Evolutionary conservation across 2,888 invertebrate species (phyloP), one percentile per base, ranked within the genome.

Genomic region (Leptopterna dolabrata): DNA sequence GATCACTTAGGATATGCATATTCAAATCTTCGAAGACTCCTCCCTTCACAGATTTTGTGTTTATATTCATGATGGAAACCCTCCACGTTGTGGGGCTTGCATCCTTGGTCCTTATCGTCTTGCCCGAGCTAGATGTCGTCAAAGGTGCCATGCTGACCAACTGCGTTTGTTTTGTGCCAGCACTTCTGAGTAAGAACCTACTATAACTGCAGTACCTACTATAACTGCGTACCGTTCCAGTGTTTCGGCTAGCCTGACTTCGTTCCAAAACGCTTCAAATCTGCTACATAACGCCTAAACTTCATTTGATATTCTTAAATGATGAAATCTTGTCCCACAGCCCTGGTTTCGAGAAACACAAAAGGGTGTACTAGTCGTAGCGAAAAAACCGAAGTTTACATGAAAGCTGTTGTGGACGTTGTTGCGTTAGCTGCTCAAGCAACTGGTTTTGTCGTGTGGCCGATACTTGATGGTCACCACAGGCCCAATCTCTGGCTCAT

Each of bases 141-240:
- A 97, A 97, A 92, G 98, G 98, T 70, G 97, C 98, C 51, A 98
- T 98, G 97, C 93, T 99, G 89, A 98, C 98, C 36, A 98, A 98
- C 92, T 98, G 98, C 91, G 94, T 99, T 86, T 98, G 98, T 92
- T 95, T 99, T 90, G 93, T 98, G 70, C 99, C 99, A 1, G 96
- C 96, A 80, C 89, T 91, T 14, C 87, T 91, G 83, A 90, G 94
- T 94, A 92, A 92, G 92, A 90, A 45, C 24, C 4, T 36, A 36
- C 36, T 36, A 36, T 36, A 36, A 36, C 36, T 36, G 7, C 36
- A 36, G 2, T 36, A n/a, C n/a, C n/a, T n/a, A n/a, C n/a, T n/a
- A n/a, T n/a, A n/a, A n/a, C n/a, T n/a, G n/a, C n/a, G n/a, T n/a
- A n/a, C n/a, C n/a, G n/a, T n/a, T n/a, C n/a, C n/a, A n/a, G n/a